Percentiles rank a stretch among this genome's conserved stretches.
phyloP scores from a whole-genome alignment of 2,888 invertebrate genomes.

The Cistogaster globosa region DNA sequence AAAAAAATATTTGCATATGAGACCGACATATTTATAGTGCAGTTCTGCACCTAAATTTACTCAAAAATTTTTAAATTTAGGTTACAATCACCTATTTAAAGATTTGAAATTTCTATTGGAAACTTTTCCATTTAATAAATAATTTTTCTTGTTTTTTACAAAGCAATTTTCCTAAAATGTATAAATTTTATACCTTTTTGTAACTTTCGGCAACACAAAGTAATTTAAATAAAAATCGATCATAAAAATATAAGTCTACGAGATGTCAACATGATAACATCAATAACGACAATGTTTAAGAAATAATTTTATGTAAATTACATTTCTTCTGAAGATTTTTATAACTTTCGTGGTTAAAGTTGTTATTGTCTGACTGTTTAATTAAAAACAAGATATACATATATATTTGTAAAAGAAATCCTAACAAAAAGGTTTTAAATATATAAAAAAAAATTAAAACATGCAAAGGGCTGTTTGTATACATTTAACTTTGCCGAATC shows the following conservation, averaged over 20 bases:
- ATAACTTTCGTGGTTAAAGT: conserved; percentile 58
- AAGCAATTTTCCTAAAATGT: conserved; percentile 4
- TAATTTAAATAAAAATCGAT: conserved; percentile 36
- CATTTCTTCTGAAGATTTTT: conserved; percentile 47
- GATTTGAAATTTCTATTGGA: conserved; percentile 4
- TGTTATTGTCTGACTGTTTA: not conserved
- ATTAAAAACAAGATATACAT: not conserved
- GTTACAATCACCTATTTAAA: conserved; percentile 28
- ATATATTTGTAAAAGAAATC: not conserved
- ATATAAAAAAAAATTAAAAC: too few relatives aligned
- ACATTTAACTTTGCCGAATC: too few relatives aligned
- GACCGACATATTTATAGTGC: not conserved
- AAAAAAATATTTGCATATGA: not conserved
- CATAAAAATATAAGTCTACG: conserved; percentile 33
- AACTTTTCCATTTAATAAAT: conserved; percentile 58
- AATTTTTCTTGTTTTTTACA: conserved; percentile 1
- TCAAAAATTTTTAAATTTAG: conserved; percentile 23
- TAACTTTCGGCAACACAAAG: not conserved
- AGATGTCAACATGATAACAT: conserved; percentile 17
- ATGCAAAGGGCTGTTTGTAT: too few relatives aligned
- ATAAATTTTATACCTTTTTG: conserved; percentile 16
- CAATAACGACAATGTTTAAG: not conserved
- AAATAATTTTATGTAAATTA: conserved; percentile 52
- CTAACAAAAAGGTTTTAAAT: too few relatives aligned
- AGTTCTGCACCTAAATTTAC: conserved; percentile 1